Evolutionary conservation across 2,113 vertebrate genomes (phyloP).

Genomic region (Dryoscopus gambensis): DNA sequence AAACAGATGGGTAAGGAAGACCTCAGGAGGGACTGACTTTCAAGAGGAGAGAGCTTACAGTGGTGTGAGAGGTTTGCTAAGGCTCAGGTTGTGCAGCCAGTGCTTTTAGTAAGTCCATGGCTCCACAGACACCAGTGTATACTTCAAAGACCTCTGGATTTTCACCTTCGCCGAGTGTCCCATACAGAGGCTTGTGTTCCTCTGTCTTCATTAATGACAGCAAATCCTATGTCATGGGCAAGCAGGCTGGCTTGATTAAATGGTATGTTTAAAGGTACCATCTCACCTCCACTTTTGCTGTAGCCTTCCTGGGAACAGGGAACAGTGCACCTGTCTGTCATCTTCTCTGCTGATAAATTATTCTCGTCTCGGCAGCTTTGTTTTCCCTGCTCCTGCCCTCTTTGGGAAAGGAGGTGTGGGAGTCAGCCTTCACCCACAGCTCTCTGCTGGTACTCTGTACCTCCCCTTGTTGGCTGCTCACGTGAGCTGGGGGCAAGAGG

Average conservation of each 20-base stretch:
- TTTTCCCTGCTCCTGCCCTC: neutral
- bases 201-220: neutral
- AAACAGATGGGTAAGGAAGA: neutral
- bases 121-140: neutral
- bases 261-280: neutral
- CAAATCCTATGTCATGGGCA: neutral
- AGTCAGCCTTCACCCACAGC: neutral
- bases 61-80: neutral
- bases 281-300: neutral
- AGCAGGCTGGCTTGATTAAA: neutral
- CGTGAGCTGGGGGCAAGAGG: neutral
- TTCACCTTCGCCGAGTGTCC: neutral
- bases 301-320: neutral
- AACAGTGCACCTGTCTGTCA: neutral
- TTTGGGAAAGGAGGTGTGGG: neutral
- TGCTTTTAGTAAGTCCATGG: neutral
- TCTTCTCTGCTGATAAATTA: neutral
- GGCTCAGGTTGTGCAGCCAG: neutral
- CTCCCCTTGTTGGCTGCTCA: neutral
- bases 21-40: neutral
- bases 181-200: neutral
- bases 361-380: accelerated
- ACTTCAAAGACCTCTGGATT: neutral
- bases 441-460: neutral
- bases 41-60: neutral